Percentiles rank a stretch among this genome's conserved stretches.
phyloP scores from a whole-genome alignment of 2,888 invertebrate species.

The Macrosoma leucophasiata region DNA sequence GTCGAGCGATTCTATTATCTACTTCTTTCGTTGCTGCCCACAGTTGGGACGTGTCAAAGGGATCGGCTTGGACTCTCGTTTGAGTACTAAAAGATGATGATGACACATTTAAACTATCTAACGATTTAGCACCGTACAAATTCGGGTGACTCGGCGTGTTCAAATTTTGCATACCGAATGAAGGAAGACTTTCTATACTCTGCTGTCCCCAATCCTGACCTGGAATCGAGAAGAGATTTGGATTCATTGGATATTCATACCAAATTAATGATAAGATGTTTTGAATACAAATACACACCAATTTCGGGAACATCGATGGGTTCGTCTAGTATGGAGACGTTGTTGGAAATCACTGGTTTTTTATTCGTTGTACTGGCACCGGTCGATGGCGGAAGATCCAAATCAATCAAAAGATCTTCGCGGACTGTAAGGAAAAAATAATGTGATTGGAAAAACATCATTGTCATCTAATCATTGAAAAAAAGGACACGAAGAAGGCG shows the following conservation, averaged over 20 bases:
- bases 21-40: slow-evolving; percentile 49
- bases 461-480: too few relatives aligned
- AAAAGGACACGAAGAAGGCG: too few relatives aligned
- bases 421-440: slow-evolving; percentile 42
- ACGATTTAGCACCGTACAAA: slow-evolving; percentile 58
- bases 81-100: slow-evolving; percentile 24
- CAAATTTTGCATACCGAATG: slow-evolving; percentile 36
- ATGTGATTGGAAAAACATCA: not conserved
- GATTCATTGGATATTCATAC: too few relatives aligned
- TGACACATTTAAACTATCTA: slow-evolving; percentile 47
- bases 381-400: slow-evolving; percentile 76
- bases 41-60: slow-evolving; percentile 54
- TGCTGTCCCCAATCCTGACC: slow-evolving; percentile 56
- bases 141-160: slow-evolving; percentile 35
- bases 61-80: slow-evolving; percentile 43
- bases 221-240: slow-evolving; percentile 44
- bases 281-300: slow-evolving; percentile 33
- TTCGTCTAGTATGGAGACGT: slow-evolving; percentile 79
- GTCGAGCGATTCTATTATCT: slow-evolving; percentile 18
- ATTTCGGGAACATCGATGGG: slow-evolving; percentile 82
- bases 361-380: slow-evolving; percentile 35
- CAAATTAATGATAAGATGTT: too few relatives aligned
- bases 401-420: slow-evolving; percentile 85
- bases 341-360: slow-evolving; percentile 33
- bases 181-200: slow-evolving; percentile 58